Evolutionary conservation across 1,140 invertebrate genomes (phyloP).

Genomic region (Drosophila aff.): DNA sequence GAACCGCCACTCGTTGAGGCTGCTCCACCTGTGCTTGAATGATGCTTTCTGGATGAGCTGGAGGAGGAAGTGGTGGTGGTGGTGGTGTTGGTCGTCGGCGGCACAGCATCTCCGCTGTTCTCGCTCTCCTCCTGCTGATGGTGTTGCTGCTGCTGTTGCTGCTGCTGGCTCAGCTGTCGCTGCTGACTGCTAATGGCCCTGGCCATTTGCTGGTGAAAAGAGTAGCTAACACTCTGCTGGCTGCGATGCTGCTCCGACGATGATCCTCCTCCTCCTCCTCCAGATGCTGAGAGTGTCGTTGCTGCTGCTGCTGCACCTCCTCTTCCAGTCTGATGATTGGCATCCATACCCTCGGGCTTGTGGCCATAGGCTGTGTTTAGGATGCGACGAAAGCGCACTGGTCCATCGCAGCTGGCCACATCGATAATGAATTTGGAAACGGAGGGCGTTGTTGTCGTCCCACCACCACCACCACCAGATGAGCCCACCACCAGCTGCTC

Average conservation of each 20-base stretch:
- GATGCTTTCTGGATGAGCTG: constrained; percentile 3
- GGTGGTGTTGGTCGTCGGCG: not conserved
- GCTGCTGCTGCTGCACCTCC: not conserved
- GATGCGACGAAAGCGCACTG: constrained; percentile 92
- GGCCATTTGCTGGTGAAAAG: constrained; percentile 85
- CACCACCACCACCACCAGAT: not conserved
- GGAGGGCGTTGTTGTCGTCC: not conserved
- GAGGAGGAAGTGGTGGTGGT: not conserved
- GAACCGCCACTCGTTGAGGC: not conserved
- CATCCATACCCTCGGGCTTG: constrained; percentile 69
- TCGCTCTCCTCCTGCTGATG: constrained; percentile 80
- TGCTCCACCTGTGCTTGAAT: not conserved
- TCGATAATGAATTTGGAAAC: constrained; percentile 89
- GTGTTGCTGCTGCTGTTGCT: constrained; percentile 36
- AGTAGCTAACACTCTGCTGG: constrained; percentile 80
- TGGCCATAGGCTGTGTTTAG: constrained; percentile 90
- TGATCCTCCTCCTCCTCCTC: not conserved
- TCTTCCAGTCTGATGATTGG: not conserved
- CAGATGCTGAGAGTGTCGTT: no score
- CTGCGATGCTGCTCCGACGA: constrained; percentile 61
- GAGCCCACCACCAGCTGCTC: constrained; percentile 16
- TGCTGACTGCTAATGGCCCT: constrained; percentile 80
- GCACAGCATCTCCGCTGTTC: constrained; percentile 57
- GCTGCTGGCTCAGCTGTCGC: constrained; percentile 62
- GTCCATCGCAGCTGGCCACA: constrained; percentile 94